Conservation (phyloP, 2,113 vertebrate genomes). For the Corvus moneduloides region DNA sequence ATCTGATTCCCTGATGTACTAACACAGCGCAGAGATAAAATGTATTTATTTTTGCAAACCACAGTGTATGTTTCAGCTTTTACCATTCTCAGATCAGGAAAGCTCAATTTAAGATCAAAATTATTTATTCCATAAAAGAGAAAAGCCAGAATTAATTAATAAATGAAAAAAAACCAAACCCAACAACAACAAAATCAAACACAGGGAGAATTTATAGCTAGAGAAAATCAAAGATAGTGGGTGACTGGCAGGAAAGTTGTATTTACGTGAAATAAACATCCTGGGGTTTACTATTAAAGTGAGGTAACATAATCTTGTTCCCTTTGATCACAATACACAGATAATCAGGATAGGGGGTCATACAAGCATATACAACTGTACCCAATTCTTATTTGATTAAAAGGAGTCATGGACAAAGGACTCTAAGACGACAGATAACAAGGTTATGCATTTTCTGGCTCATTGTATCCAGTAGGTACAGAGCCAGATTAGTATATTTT, state of each 20-base stretch:
- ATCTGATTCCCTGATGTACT: background rate
- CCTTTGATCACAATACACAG: background rate
- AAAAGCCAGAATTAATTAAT: background rate
- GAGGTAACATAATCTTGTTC: background rate
- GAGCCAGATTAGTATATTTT: background rate
- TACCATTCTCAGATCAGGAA: background rate
- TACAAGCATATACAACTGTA: background rate
- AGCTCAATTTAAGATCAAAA: conserved; percentile 14
- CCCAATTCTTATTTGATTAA: background rate
- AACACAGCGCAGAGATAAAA: background rate
- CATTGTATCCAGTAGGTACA: background rate
- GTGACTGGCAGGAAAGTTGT: background rate
- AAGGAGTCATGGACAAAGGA: background rate
- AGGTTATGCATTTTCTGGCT: background rate
- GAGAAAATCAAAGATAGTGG: background rate
- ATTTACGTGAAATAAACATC: background rate
- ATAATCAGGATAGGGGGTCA: background rate
- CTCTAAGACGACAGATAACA: background rate
- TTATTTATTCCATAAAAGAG: background rate
- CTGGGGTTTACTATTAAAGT: background rate
- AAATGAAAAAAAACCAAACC: background rate
- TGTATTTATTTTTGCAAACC: background rate
- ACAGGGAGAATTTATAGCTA: background rate
- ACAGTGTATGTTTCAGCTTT: background rate
- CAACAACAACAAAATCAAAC: background rate